Evolutionary conservation across 2,888 invertebrate species (phyloP).

Genomic region (Apamea crenata): DNA sequence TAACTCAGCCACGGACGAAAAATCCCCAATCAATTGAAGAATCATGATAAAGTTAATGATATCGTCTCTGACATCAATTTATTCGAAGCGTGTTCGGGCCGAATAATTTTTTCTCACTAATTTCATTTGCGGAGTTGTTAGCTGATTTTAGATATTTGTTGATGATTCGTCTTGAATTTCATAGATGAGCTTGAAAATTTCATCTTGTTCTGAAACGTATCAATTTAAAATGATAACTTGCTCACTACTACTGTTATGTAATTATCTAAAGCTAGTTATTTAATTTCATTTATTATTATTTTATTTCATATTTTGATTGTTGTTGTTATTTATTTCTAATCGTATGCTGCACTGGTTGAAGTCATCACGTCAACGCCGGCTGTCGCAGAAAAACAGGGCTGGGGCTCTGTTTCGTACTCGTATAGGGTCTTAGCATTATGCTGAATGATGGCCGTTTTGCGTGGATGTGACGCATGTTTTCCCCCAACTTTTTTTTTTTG

Average conservation of each 20-base stretch:
- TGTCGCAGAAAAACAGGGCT: no score
- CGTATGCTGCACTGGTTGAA: no score
- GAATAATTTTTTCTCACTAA: conserved; percentile 53
- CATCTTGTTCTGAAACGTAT: neutral
- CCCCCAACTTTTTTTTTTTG: no score
- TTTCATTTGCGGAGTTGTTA: conserved; percentile 39
- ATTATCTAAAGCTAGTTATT: no score
- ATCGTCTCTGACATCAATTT: conserved; percentile 72
- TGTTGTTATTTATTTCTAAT: no score
- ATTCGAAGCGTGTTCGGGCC: conserved; percentile 64
- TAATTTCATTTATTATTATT: no score
- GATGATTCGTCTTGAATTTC: neutral
- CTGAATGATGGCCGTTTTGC: no score
- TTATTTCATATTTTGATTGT: no score
- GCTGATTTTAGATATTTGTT: neutral
- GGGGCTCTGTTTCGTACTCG: no score
- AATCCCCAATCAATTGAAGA: conserved; percentile 75
- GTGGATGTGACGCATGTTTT: no score
- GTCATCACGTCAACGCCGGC: no score
- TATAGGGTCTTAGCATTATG: no score
- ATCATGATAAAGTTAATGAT: conserved; percentile 76
- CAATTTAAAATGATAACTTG: neutral
- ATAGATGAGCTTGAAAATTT: neutral
- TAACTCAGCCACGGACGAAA: conserved; percentile 71
- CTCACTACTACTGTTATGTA: neutral